Conservation (phyloP, 2,888 invertebrate species). For the Shargacucullia verbasci region DNA sequence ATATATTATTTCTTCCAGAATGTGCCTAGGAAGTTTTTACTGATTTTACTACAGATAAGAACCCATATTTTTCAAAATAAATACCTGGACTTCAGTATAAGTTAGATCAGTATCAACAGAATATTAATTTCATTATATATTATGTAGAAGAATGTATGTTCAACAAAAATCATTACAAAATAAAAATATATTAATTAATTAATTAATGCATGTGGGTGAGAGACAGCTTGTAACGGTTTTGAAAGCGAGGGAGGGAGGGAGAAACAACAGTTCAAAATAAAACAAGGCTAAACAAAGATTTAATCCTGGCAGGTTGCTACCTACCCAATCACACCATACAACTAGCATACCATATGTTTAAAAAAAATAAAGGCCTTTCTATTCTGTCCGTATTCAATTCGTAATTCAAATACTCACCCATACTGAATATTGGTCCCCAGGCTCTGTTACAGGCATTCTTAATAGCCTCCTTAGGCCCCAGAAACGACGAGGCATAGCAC, state of each 20-base stretch:
- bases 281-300: conserved; percentile 22
- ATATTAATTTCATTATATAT: too few relatives aligned
- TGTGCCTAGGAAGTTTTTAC: too few relatives aligned
- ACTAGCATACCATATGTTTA: conserved; percentile 19
- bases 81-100: too few relatives aligned
- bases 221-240: conserved; percentile 9
- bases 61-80: too few relatives aligned
- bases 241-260: conserved; percentile 8
- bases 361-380: neutral
- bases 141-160: too few relatives aligned
- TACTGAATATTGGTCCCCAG: conserved; percentile 89
- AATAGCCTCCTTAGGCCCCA: conserved; percentile 86
- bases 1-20: too few relatives aligned
- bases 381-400: neutral
- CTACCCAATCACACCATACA: neutral
- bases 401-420: conserved; percentile 83
- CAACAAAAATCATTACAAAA: too few relatives aligned
- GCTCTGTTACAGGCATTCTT: conserved; percentile 86
- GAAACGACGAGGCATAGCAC: conserved; percentile 74
- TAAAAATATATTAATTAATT: too few relatives aligned
- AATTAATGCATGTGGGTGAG: conserved; percentile 8
- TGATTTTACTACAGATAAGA: too few relatives aligned
- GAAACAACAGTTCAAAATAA: conserved; percentile 11
- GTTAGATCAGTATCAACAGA: too few relatives aligned
- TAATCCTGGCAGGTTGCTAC: neutral